Evolutionary conservation across 53 echinoderm and acorn worm genomes (phyloP), one percentile per base, ranked within the genome.

Genomic region (Luidia sarsii): DNA sequence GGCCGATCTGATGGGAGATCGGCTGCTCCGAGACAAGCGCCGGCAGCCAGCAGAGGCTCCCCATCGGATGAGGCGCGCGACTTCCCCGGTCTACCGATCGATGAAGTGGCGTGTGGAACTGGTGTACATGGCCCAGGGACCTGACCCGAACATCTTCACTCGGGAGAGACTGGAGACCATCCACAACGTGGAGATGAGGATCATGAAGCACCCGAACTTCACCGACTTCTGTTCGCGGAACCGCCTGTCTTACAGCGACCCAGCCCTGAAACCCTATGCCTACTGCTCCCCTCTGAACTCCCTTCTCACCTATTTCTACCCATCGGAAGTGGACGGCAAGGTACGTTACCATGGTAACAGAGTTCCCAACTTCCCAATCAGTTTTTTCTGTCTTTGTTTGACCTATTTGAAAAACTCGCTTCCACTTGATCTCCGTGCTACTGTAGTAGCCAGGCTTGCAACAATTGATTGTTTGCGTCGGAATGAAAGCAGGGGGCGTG

Each of bases 221-320:
- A 85, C 77, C 33, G 39, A 75, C 16, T 96, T 91, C 83, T 96
- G 97, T 57, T 46, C 90, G 7, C 55, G 87, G 19, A 70, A 63
- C 46, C 0, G 8, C 0, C 33, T 37, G 3, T 88, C 93, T 1
- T 21, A 33, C 19, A 16, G 38, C 7, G 93, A 96, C 68, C 61
- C 86, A 18, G 86, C 92, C 24, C 64, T 93, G 25, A 50, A 48
- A 16, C 7, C 51, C 24, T 50, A 85, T 38, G 65, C 72, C 60
- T 48, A 86, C 51, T 95, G 97, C 48, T 32, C 67, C 11, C 97
- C 93, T 5, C 80, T 79, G 4, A 96, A 93, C 65, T 96, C 97
- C 7, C 80, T 96, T 64, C 90, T 96, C 91, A 93, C 92, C 0
- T 93, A 96, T 37, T 93, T 96, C 75, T 96, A 82, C 63, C 97